Evolutionary conservation across 2,888 invertebrate genomes (phyloP).

Genomic region (Agrypnus murinus): DNA sequence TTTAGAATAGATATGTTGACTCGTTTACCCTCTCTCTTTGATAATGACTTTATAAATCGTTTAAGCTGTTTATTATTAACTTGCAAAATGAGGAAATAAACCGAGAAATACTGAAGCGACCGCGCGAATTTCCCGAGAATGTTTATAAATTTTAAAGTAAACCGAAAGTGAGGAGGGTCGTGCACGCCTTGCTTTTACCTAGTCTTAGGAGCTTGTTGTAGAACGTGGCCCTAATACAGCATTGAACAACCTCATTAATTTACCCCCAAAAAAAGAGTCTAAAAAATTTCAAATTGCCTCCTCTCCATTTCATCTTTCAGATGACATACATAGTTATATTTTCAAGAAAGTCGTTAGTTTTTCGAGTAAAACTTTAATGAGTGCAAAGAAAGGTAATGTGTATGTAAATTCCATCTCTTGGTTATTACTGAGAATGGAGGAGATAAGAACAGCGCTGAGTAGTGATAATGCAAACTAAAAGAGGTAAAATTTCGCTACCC

Average conservation of each 20-base stretch:
- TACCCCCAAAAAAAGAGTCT: neutral
- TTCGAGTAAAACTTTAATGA: neutral
- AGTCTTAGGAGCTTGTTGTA: neutral
- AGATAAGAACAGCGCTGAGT: conserved; percentile 11
- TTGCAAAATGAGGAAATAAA: conserved; percentile 22
- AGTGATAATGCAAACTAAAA: conserved; percentile 14
- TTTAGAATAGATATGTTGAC: conserved; percentile 23
- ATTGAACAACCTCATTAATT: neutral
- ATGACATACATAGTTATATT: neutral
- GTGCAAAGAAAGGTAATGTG: conserved; percentile 5
- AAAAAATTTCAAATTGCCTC: neutral
- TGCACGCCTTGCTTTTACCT: neutral
- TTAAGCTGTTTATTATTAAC: conserved; percentile 24
- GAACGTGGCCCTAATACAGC: neutral
- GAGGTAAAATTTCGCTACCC: neutral
- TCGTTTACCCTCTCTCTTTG: neutral
- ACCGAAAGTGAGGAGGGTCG: neutral
- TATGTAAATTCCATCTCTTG: conserved; percentile 9
- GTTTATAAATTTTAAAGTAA: conserved; percentile 16
- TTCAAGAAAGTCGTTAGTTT: neutral
- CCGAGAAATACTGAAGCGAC: neutral
- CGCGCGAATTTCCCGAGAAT: neutral
- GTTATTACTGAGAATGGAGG: conserved; percentile 6
- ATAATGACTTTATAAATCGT: conserved; percentile 29
- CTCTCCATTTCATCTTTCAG: too few relatives aligned